Percentiles rank a stretch among this genome's conserved stretches.
Evolutionary conservation across 2,113 vertebrate genomes (phyloP).

Genomic region (Macaca mulatta): DNA sequence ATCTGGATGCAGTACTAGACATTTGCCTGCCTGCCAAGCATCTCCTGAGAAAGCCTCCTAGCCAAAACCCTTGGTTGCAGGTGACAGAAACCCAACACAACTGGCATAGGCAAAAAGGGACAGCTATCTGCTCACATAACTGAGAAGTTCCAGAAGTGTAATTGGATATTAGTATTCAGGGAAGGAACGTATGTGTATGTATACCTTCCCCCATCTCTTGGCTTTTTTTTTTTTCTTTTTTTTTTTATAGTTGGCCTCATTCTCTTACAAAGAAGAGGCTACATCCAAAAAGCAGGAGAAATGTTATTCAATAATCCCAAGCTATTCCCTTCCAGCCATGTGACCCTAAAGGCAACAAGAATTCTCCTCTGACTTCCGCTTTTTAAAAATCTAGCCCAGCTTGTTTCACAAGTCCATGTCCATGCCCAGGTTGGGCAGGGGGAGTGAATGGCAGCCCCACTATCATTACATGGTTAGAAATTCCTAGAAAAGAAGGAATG

Average conservation of each 20-base stretch:
- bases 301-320: neutral
- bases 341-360: neutral
- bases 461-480: neutral
- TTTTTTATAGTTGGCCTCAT: neutral
- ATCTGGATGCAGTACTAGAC: neutral
- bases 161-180: neutral
- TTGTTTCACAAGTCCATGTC: neutral
- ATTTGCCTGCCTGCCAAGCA: constrained; percentile 20
- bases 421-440: neutral
- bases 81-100: constrained; percentile 29
- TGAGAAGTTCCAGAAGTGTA: neutral
- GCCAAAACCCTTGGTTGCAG: neutral
- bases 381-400: neutral
- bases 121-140: neutral
- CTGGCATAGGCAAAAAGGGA: neutral
- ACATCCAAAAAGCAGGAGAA: neutral
- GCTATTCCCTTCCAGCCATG: neutral
- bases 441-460: neutral
- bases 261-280: neutral
- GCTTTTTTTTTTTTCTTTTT: neutral
- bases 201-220: neutral
- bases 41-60: neutral
- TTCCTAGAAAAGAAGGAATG: neutral
- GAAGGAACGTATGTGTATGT: neutral
- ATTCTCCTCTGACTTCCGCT: neutral